Evolutionary conservation across 2,113 vertebrate genomes (phyloP).

Genomic region (Empidonax alnorum): DNA sequence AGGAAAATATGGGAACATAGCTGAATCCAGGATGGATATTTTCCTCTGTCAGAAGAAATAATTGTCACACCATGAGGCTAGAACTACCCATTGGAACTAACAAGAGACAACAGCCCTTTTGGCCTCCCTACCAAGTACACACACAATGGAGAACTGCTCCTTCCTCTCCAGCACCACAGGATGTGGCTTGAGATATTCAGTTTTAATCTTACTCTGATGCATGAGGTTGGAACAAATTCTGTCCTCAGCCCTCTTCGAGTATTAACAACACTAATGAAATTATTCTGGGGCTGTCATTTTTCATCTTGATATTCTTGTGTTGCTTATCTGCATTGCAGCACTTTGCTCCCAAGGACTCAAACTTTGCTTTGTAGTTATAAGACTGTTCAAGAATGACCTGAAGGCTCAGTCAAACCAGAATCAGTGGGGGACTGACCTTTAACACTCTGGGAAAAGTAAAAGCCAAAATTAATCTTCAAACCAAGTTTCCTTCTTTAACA

Average conservation of each 20-base stretch:
- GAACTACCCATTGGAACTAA: not conserved
- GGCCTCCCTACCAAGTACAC: not conserved
- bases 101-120: not conserved
- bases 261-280: conserved; percentile 42
- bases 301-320: conserved; percentile 18
- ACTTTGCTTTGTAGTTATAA: conserved; percentile 20
- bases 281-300: conserved; percentile 40
- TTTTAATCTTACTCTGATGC: conserved; percentile 10
- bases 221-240: conserved; percentile 5
- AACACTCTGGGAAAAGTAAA: not conserved
- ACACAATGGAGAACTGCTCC: not conserved
- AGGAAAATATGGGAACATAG: not conserved
- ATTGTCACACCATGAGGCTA: not conserved
- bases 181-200: not conserved
- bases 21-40: not conserved
- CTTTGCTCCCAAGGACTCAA: conserved; percentile 14
- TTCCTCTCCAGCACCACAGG: not conserved
- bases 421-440: conserved; percentile 14
- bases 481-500: not conserved
- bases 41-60: not conserved
- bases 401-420: conserved; percentile 26
- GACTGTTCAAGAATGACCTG: not conserved
- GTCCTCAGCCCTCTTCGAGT: not conserved
- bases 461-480: conserved; percentile 32
- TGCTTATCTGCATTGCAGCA: conserved; percentile 37